These are phyloP conservation scores for Telenomus remus DNA, from an alignment of 1,140 invertebrate species.

Conservation along the genomic window DNA sequence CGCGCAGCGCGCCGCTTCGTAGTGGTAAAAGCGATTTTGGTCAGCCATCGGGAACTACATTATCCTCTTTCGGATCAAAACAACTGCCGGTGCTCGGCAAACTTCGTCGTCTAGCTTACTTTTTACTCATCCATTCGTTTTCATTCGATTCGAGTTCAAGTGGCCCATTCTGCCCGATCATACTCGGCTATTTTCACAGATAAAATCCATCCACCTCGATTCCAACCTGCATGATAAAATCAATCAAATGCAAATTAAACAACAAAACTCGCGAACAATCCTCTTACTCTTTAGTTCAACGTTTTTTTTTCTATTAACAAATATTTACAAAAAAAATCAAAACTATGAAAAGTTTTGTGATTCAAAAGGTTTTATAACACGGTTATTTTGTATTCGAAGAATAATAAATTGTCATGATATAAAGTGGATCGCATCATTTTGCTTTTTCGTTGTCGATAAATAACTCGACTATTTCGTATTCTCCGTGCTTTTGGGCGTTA, in stretches of 20 bases:
- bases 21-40: conserved; percentile 55
- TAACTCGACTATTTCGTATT: conserved; percentile 42
- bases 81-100: conserved; percentile 13
- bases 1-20: conserved; percentile 30
- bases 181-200: too few species aligned
- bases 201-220: too few species aligned
- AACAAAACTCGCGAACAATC: too few species aligned
- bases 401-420: conserved; percentile 39
- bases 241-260: too few species aligned
- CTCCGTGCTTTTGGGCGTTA: conserved; percentile 14
- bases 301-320: too few species aligned
- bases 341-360: too few species aligned
- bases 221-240: too few species aligned
- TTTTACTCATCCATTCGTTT: neutral
- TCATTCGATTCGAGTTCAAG: conserved; percentile 3
- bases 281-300: too few species aligned
- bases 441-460: conserved; percentile 21
- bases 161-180: too few species aligned
- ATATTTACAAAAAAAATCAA: too few species aligned
- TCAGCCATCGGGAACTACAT: conserved; percentile 50
- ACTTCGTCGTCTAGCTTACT: neutral
- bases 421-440: conserved; percentile 37
- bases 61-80: conserved; percentile 41
- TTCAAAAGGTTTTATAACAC: too few species aligned
- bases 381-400: neutral